Base-by-base conservation (phyloP, 2,888 invertebrate genomes). In the Leucophenga maculata region DNA sequence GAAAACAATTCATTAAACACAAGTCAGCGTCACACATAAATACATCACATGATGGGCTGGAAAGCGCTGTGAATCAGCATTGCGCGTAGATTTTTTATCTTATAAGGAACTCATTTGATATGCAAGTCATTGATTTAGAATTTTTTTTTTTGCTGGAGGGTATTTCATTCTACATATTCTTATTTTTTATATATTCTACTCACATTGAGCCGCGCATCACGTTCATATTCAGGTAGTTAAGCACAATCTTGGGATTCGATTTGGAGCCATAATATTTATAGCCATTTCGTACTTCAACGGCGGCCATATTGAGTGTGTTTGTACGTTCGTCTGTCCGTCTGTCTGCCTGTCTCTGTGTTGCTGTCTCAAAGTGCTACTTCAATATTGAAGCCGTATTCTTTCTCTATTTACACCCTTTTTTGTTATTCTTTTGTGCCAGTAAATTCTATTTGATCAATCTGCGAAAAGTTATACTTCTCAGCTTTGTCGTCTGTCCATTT, bases 181-280 rank as follows among this genome's bases (percentile, higher is more conserved):
- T 26, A 26, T 3, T 26, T 26, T n/a, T 77, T 85, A 75, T 1
- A 72, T 73, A 84, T 85, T 76, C 77, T 80, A 92, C 94, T 93
- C 88, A 95, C 95, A 95, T 95, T 72, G 91, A 91, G 57, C 94
- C 94, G 77, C 90, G 91, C 68, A 93, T 92, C 4, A 95, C 94
- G 20, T 91, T 92, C 93, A 95, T 93, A 85, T 93, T 91, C 72
- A 95, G 88, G 75, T 93, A 90, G 76, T 92, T 90, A 46, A 95
- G 90, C 67, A 95, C 91, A 65, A 91, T 89, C 82, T 91, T 91
- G 11, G 88, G 86, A 70, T 90, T 89, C 75, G 89, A 88, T 70
- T 89, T 89, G 55, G 90, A 88, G 65, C 92, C 93, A 87, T 94
- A 94, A 82, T 89, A 90, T 88, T 94, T 94, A 86, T 88, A 90